These are phyloP conservation scores for Enteromius treurensis DNA, from an alignment of 2,797 vertebrate species.

Conservation along the genomic window DNA sequence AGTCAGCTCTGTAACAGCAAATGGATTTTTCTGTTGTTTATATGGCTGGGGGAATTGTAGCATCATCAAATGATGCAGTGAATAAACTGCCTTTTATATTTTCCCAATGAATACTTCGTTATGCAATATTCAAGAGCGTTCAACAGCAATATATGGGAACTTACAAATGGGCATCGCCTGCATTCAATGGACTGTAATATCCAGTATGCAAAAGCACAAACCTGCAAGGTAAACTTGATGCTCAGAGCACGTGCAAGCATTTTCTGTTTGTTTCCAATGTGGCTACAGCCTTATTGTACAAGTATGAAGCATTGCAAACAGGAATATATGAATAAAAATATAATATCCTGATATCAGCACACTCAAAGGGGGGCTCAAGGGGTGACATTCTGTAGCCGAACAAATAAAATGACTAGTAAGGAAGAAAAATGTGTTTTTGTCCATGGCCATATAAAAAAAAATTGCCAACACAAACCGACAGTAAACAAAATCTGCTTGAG, in stretches of 20 bases:
- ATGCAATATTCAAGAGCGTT: slow-evolving; percentile 7
- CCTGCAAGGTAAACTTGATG: neutral
- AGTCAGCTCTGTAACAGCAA: neutral
- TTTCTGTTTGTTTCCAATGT: neutral
- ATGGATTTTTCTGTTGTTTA: slow-evolving; percentile 8
- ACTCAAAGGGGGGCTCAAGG: neutral
- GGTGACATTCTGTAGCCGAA: slow-evolving; percentile 17
- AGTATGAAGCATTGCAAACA: slow-evolving; percentile 18
- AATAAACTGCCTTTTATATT: neutral
- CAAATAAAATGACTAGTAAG: slow-evolving; percentile 36
- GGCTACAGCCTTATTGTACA: neutral
- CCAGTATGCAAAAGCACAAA: slow-evolving; percentile 15
- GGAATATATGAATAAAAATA: slow-evolving; percentile 30
- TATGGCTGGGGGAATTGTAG: neutral
- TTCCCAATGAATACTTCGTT: neutral
- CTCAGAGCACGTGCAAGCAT: neutral
- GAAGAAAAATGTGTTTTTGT: slow-evolving; percentile 22
- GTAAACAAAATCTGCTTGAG: neutral
- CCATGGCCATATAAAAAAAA: neutral
- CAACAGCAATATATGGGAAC: neutral
- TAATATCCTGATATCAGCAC: slow-evolving; percentile 21
- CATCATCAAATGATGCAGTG: slow-evolving; percentile 23
- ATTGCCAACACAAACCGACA: neutral
- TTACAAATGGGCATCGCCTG: neutral
- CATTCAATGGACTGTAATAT: slow-evolving; percentile 14